phyloP scores from a whole-genome alignment of 2,888 invertebrate genomes.

The Acleris laterana region DNA sequence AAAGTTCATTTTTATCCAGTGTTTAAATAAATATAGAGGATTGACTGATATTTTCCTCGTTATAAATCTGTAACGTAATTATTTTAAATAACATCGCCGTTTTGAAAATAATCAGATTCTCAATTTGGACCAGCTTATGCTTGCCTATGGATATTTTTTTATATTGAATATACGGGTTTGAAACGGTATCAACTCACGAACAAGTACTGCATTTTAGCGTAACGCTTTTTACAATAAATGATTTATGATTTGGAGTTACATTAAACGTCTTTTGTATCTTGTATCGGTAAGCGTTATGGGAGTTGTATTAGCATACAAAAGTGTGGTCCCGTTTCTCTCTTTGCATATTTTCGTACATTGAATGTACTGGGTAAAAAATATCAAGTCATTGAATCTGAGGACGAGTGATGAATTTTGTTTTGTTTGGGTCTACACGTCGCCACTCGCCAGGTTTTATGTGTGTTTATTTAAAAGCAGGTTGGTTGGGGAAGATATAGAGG shows the following conservation, averaged over 20 bases:
- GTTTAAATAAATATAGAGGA: slow-evolving; percentile 5
- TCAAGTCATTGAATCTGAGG: background rate
- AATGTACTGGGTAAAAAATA: slow-evolving; percentile 9
- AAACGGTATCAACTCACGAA: background rate
- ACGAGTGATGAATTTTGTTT: background rate
- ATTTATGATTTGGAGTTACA: slow-evolving; percentile 2
- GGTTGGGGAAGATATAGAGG: too few relatives aligned
- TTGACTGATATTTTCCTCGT: background rate
- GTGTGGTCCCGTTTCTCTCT: slow-evolving; percentile 24
- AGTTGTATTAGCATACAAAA: slow-evolving; percentile 33
- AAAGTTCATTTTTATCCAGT: slow-evolving; percentile 41
- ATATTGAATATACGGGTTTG: background rate
- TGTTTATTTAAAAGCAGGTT: too few relatives aligned
- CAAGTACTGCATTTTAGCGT: background rate
- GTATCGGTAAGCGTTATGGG: slow-evolving; percentile 14
- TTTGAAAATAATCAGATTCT: too few relatives aligned
- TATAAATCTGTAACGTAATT: too few relatives aligned
- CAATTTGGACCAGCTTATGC: too few relatives aligned
- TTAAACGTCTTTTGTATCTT: slow-evolving; percentile 8
- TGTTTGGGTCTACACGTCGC: too few relatives aligned
- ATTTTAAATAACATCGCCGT: too few relatives aligned
- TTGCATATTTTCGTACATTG: slow-evolving; percentile 19
- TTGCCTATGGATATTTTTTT: too few relatives aligned
- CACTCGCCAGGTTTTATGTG: too few relatives aligned
- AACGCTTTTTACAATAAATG: slow-evolving; percentile 1